Percentiles rank a stretch among this genome's conserved stretches.
Conservation (phyloP, 2,888 invertebrate genomes). For the Nudaria mundana region DNA sequence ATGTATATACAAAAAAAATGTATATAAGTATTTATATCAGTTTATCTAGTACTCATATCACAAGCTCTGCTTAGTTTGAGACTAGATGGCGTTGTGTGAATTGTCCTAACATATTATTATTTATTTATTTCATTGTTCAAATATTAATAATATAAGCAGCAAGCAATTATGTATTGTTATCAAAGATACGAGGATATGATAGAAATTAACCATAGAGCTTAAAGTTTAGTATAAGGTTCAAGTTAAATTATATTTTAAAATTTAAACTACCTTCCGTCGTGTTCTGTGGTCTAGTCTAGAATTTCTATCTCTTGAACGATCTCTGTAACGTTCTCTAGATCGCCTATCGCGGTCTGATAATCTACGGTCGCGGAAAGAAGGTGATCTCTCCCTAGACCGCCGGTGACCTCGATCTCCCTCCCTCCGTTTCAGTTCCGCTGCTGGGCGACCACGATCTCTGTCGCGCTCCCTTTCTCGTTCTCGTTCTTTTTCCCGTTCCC, state of each 20-base stretch:
- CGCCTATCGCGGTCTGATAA: conserved; percentile 31
- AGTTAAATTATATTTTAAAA: background rate
- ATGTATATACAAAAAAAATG: too few relatives aligned
- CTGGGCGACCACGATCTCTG: conserved; percentile 38
- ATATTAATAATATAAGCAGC: too few relatives aligned
- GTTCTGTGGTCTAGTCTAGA: conserved; percentile 43
- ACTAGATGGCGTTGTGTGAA: too few relatives aligned
- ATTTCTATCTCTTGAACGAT: conserved; percentile 53
- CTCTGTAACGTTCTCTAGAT: conserved; percentile 37
- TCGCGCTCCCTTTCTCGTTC: conserved; percentile 28
- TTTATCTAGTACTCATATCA: too few relatives aligned
- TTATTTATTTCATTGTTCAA: too few relatives aligned
- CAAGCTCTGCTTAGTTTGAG: too few relatives aligned
- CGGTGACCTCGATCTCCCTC: conserved; percentile 33
- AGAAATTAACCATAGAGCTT: too few relatives aligned
- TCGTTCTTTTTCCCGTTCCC: conserved; percentile 28
- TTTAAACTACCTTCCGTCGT: conserved; percentile 22
- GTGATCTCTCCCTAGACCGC: conserved; percentile 35
- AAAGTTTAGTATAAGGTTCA: too few relatives aligned
- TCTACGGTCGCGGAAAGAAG: conserved; percentile 28
- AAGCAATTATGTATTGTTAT: too few relatives aligned
- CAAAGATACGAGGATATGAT: too few relatives aligned
- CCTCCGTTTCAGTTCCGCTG: conserved; percentile 31
- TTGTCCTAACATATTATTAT: too few relatives aligned
- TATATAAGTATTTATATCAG: too few relatives aligned